phyloP scores from a whole-genome alignment of 2,888 invertebrate genomes.

The Brachycybe producta region DNA sequence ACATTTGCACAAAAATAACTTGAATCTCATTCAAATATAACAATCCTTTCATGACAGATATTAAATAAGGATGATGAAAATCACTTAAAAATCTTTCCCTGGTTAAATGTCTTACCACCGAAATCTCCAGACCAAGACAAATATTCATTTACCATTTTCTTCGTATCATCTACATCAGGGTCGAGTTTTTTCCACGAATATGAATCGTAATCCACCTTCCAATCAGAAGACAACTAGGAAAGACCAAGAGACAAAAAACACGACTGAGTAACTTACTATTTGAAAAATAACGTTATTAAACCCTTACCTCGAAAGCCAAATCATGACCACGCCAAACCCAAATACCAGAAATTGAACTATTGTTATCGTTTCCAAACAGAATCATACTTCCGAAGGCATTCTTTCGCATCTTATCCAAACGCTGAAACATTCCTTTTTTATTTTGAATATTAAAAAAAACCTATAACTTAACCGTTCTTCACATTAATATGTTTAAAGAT shows the following conservation, averaged over 20 bases:
- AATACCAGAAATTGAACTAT: slow-evolving; percentile 85
- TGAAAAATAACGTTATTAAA: slow-evolving; percentile 18
- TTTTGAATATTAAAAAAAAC: slow-evolving; percentile 26
- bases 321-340: slow-evolving; percentile 98
- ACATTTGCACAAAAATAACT: too few species aligned
- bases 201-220: slow-evolving; percentile 93
- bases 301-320: slow-evolving; percentile 62
- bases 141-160: slow-evolving; percentile 74
- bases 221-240: slow-evolving; percentile 67
- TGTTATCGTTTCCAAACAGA: slow-evolving; percentile 81
- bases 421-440: slow-evolving; percentile 98
- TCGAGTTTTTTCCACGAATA: slow-evolving; percentile 93
- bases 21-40: too few species aligned
- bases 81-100: slow-evolving; percentile 99
- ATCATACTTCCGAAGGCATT: slow-evolving; percentile 86
- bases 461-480: too few species aligned
- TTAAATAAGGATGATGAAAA: not conserved
- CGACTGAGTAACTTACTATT: slow-evolving; percentile 1
- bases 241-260: slow-evolving; percentile 13
- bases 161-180: slow-evolving; percentile 61
- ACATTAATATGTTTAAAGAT: slow-evolving; percentile 9
- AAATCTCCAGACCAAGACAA: slow-evolving; percentile 86
- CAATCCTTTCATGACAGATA: too few species aligned
- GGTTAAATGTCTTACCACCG: slow-evolving; percentile 82
- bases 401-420: slow-evolving; percentile 95